phyloP scores from a whole-genome alignment of 2,888 invertebrate species.

The Scaeva pyrastri region DNA sequence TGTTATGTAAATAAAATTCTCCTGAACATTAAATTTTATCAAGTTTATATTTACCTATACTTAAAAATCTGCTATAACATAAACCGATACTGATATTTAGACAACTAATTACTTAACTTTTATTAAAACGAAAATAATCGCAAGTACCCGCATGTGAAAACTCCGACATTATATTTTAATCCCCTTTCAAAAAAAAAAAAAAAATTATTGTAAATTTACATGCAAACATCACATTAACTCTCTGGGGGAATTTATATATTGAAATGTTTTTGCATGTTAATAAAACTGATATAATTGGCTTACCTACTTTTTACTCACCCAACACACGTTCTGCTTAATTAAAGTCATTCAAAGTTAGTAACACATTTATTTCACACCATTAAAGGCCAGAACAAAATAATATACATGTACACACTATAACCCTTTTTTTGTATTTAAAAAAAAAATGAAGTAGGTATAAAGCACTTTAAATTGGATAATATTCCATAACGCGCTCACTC shows the following conservation, averaged over 20 bases:
- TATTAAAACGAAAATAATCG: too few relatives aligned
- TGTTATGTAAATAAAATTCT: too few relatives aligned
- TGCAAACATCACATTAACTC: background rate
- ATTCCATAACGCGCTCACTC: conserved; percentile 8
- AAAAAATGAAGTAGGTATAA: background rate
- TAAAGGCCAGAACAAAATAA: background rate
- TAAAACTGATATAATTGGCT: background rate
- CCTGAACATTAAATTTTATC: too few relatives aligned
- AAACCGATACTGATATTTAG: too few relatives aligned
- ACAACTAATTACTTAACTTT: too few relatives aligned
- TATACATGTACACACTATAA: background rate
- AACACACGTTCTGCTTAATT: conserved; percentile 7
- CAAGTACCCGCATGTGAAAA: background rate
- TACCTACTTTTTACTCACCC: background rate
- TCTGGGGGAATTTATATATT: background rate
- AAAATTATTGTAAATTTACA: background rate
- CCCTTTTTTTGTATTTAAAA: background rate
- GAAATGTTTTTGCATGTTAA: background rate
- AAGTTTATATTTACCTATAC: too few relatives aligned
- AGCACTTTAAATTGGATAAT: conserved; percentile 27
- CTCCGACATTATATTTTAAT: background rate
- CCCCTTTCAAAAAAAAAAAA: background rate
- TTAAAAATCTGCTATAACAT: too few relatives aligned
- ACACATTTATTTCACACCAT: conserved; percentile 2
- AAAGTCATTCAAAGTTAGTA: conserved; percentile 10